A percentile compares a stretch with the other conserved stretches of the same genome.
These are phyloP conservation scores for Cricetomys ansorgei DNA, from an alignment of 2,113 vertebrate species.

Conservation along the genomic window DNA sequence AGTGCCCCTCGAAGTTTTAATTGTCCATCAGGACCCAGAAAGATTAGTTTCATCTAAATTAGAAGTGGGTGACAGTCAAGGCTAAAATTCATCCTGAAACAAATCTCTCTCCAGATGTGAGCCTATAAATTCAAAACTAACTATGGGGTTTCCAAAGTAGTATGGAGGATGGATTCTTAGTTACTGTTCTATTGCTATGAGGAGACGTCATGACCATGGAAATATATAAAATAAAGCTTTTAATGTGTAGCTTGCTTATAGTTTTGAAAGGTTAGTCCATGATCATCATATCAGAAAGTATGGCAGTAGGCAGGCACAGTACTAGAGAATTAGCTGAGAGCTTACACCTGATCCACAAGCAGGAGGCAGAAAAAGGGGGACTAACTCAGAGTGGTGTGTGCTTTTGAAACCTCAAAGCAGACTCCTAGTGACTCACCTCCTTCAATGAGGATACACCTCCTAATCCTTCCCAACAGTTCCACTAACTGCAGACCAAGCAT, in stretches of 20 bases:
- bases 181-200: not conserved
- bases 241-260: not conserved
- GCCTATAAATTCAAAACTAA: not conserved
- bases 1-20: not conserved
- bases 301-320: not conserved
- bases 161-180: not conserved
- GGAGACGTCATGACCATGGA: not conserved
- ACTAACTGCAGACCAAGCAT: not conserved
- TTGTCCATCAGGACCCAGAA: not conserved
- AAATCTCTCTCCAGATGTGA: not conserved
- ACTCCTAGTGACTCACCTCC: not conserved
- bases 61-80: not conserved
- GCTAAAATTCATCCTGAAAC: not conserved
- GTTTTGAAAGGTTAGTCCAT: not conserved
- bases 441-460: not conserved
- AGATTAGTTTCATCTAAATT: not conserved
- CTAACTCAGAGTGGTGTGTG: not conserved
- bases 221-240: not conserved
- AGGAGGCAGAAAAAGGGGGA: too few species aligned
- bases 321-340: not conserved
- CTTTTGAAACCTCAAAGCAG: not conserved
- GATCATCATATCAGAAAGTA: not conserved
- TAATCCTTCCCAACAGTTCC: not conserved
- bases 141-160: not conserved
- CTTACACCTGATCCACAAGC: not conserved